phyloP scores from a whole-genome alignment of 2,797 vertebrate species.

The Pangasius macronema region DNA sequence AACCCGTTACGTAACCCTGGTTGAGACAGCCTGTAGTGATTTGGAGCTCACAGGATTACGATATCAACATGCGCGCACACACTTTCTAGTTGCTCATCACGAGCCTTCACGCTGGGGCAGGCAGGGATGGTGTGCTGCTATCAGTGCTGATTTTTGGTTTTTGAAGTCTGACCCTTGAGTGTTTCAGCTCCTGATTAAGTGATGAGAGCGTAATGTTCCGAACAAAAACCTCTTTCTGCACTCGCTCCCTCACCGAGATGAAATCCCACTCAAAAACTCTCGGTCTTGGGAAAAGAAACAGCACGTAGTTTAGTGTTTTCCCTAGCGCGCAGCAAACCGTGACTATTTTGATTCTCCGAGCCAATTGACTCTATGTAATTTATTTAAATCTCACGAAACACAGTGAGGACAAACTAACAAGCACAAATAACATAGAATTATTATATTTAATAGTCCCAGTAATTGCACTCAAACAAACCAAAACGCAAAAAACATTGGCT shows the following conservation, averaged over 20 bases:
- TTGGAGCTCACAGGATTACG: constrained; percentile 33
- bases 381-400: background rate
- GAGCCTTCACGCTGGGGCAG: background rate
- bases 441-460: background rate
- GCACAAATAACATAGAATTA: background rate
- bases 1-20: constrained; percentile 49
- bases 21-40: constrained; percentile 40
- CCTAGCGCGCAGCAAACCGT: background rate
- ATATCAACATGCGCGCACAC: constrained; percentile 14
- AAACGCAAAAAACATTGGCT: background rate
- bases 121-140: background rate
- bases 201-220: constrained; percentile 8
- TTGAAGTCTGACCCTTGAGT: background rate
- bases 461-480: background rate
- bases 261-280: background rate
- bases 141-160: constrained; percentile 20
- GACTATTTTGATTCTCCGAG: background rate
- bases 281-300: background rate
- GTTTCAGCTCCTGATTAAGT: constrained; percentile 25
- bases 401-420: background rate
- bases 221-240: background rate
- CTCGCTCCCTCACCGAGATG: background rate
- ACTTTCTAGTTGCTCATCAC: background rate
- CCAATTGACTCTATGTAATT: background rate
- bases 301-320: background rate